A percentile compares a stretch with the other conserved stretches of the same genome.
phyloP scores from a whole-genome alignment of 2,113 vertebrate genomes.

The Spermophilus dauricus region DNA sequence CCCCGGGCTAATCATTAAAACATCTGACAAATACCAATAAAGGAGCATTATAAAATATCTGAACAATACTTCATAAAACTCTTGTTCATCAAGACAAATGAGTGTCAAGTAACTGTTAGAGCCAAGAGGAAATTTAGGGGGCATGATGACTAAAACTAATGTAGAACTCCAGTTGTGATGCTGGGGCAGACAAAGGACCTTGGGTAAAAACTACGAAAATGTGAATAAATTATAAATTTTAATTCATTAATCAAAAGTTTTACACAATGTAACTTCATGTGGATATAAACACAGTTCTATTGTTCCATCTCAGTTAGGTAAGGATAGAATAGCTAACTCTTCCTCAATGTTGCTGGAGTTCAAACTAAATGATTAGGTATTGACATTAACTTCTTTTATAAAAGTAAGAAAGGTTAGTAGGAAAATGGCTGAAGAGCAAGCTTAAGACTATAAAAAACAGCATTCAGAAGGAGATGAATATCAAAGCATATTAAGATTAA shows the following conservation, averaged over 20 bases:
- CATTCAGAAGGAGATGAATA: not conserved
- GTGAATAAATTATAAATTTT: not conserved
- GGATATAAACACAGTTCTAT: not conserved
- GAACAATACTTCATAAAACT: not conserved
- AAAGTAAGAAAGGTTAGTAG: not conserved
- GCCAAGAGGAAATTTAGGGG: not conserved
- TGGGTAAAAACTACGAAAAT: not conserved
- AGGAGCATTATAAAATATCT: not conserved
- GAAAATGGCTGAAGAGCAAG: not conserved
- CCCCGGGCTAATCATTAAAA: not conserved
- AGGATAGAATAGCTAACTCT: not conserved
- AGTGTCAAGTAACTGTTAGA: not conserved
- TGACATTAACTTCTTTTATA: not conserved
- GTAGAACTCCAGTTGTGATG: not conserved
- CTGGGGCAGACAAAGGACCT: not conserved
- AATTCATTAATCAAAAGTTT: not conserved
- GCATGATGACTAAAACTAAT: not conserved
- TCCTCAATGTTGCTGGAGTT: constrained; percentile 30
- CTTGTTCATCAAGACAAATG: not conserved
- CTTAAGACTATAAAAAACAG: not conserved
- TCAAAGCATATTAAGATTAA: not conserved
- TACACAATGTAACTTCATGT: not conserved
- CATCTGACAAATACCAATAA: not conserved
- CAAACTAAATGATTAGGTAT: not conserved
- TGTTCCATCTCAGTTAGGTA: not conserved